These are phyloP conservation scores for Hemibagrus guttatus DNA, from an alignment of 2,797 vertebrate species.

Conservation along the genomic window DNA sequence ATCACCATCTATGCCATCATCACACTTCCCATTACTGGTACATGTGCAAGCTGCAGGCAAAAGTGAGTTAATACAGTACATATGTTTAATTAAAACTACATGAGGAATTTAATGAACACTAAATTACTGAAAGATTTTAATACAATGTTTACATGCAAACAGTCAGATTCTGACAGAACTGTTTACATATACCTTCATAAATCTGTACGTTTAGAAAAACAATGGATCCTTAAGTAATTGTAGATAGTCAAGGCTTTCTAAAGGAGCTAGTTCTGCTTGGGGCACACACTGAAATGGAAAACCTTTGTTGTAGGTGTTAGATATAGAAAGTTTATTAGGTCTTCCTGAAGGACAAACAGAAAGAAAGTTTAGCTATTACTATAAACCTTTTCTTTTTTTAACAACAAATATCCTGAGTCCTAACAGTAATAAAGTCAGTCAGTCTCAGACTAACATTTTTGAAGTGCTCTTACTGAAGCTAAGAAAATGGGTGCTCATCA, in stretches of 20 bases:
- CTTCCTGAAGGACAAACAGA: not conserved
- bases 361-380: not conserved
- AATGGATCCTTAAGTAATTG: not conserved
- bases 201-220: not conserved
- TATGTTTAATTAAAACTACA: not conserved
- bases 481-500: not conserved
- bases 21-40: slow-evolving; percentile 76
- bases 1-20: slow-evolving; percentile 80
- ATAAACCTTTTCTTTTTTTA: not conserved
- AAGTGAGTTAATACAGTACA: not conserved
- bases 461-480: not conserved
- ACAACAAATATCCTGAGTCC: not conserved
- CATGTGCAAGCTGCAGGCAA: slow-evolving; percentile 81
- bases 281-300: not conserved
- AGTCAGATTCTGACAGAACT: not conserved
- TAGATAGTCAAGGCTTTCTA: not conserved
- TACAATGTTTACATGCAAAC: not conserved
- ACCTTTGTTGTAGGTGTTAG: not conserved
- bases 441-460: not conserved
- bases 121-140: not conserved
- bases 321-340: not conserved
- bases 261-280: not conserved
- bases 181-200: not conserved
- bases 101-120: not conserved
- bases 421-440: not conserved